phyloP scores from a whole-genome alignment of 2,113 vertebrate species.

The Isurus oxyrinchus region DNA sequence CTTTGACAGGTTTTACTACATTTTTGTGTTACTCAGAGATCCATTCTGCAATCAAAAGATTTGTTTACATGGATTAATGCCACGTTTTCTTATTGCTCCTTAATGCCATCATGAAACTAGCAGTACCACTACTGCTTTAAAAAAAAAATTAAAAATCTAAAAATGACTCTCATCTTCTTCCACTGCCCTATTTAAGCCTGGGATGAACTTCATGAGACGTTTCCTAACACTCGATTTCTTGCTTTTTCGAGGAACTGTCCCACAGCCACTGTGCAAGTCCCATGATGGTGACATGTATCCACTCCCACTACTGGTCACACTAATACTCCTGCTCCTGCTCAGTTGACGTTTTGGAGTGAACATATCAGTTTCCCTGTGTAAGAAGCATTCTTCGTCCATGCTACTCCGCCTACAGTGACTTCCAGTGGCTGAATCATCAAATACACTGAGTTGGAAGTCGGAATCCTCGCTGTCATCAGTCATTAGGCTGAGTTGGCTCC shows the following conservation, averaged over 20 bases:
- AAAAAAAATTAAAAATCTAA: accelerated
- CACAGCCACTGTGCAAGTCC: slow-evolving; percentile 63
- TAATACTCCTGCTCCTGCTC: slow-evolving; percentile 67
- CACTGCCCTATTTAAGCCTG: slow-evolving; percentile 76
- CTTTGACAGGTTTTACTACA: background rate
- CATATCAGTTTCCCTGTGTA: slow-evolving; percentile 47
- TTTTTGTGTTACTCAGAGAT: background rate
- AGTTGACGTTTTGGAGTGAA: slow-evolving; percentile 43
- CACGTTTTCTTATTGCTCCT: slow-evolving; percentile 2
- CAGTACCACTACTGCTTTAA: background rate
- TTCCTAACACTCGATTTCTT: slow-evolving; percentile 68
- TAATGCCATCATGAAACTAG: background rate
- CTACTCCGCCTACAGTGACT: slow-evolving; percentile 64
- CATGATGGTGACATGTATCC: slow-evolving; percentile 70
- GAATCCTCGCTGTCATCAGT: slow-evolving; percentile 74
- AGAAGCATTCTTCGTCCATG: slow-evolving; percentile 63
- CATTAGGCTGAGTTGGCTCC: slow-evolving; percentile 63
- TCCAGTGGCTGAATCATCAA: slow-evolving; percentile 56
- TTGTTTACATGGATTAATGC: background rate
- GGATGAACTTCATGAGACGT: slow-evolving; percentile 78
- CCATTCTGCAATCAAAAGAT: background rate
- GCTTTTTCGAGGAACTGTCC: slow-evolving; percentile 76
- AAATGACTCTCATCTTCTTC: slow-evolving; percentile 74
- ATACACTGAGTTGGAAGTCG: slow-evolving; percentile 54
- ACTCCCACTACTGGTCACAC: slow-evolving; percentile 62